Evolutionary conservation across 92 coral and sea anemone species (phyloP).

Genomic region (Palythoa grandis): DNA sequence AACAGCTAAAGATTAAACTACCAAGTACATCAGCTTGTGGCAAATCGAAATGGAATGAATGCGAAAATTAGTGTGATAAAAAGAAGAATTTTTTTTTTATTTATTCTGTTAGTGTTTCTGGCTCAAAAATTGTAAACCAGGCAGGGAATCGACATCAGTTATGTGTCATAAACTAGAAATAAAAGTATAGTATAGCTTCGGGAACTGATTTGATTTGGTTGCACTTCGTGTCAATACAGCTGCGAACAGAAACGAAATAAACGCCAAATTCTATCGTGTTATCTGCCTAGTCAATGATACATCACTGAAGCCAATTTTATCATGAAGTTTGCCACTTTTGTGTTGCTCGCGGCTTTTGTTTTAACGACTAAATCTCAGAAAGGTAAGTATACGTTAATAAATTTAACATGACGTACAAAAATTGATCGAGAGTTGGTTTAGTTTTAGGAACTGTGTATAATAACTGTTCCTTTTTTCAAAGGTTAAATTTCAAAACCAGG

Average conservation of each 20-base stretch:
- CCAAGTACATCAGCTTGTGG: no score
- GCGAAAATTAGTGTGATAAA: no score
- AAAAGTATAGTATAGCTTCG: background rate
- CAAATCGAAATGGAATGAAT: no score
- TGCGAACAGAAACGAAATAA: background rate
- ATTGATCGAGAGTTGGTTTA: background rate
- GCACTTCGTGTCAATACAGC: conserved; percentile 11
- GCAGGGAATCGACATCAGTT: no score
- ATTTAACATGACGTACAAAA: background rate
- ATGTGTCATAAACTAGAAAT: background rate
- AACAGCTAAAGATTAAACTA: no score
- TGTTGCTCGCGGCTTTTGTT: background rate
- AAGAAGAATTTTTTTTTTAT: no score
- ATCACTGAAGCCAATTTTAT: background rate
- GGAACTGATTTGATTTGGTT: background rate
- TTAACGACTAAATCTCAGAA: background rate
- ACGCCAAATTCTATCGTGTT: background rate
- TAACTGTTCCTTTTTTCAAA: background rate
- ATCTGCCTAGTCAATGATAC: background rate
- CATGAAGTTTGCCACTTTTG: background rate
- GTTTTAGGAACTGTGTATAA: background rate
- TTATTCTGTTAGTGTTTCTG: no score
- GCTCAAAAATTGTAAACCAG: no score
- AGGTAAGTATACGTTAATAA: background rate
- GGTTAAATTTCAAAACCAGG: background rate